Evolutionary conservation across 2,797 vertebrate species (phyloP).

Genomic region (Onychomys arenicola): DNA sequence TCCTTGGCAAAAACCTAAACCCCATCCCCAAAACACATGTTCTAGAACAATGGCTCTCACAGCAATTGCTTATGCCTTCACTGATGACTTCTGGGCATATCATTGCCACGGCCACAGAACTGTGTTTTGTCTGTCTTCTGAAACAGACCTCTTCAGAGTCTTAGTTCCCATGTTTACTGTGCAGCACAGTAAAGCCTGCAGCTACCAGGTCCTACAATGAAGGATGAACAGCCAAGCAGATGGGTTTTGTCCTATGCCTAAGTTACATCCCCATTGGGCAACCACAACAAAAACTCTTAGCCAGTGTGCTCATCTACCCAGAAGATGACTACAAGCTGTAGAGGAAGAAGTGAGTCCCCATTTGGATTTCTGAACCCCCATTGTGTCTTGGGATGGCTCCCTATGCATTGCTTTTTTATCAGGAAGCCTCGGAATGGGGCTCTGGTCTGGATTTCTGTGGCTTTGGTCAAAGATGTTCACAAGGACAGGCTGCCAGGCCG

Average conservation of each 20-base stretch:
- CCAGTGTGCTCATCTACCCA: neutral
- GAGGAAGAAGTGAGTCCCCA: neutral
- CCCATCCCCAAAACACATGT: neutral
- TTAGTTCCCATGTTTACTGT: neutral
- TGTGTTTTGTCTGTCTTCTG: neutral
- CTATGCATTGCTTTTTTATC: slow-evolving; percentile 31
- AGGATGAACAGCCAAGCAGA: neutral
- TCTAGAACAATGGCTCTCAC: neutral
- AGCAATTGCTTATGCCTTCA: neutral
- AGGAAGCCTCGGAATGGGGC: slow-evolving; percentile 33
- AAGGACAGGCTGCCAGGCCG: neutral
- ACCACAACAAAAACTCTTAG: neutral
- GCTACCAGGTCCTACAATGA: neutral
- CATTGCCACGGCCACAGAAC: neutral
- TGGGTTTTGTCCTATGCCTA: neutral
- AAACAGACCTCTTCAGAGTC: neutral
- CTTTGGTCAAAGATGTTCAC: neutral
- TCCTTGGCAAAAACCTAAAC: neutral
- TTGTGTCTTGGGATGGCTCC: neutral
- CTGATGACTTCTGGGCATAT: neutral
- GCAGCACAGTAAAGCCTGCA: neutral
- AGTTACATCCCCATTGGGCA: neutral
- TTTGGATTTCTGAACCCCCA: neutral
- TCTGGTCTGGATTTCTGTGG: slow-evolving; percentile 59
- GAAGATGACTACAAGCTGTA: neutral